These are phyloP conservation scores for Anniella stebbinsi DNA, from an alignment of 2,797 vertebrate genomes.

Conservation along the genomic window DNA sequence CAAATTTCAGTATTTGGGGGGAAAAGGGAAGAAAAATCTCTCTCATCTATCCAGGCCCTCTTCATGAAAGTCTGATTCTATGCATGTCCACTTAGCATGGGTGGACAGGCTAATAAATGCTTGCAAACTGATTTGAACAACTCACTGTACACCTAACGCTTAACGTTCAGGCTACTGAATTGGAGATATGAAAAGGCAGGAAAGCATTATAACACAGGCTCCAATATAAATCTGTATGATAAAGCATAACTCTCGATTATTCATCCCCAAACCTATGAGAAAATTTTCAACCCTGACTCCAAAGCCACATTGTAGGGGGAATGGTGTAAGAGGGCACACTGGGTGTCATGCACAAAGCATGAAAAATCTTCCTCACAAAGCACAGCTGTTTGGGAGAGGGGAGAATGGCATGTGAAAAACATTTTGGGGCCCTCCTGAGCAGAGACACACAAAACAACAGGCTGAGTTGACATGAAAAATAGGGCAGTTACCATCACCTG, in stretches of 20 bases:
- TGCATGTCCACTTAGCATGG: not conserved
- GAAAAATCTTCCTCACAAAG: not conserved
- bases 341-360: not conserved
- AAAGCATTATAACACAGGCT: not conserved
- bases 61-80: too few species aligned
- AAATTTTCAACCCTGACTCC: not conserved
- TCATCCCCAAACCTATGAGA: not conserved
- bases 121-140: not conserved
- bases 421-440: not conserved
- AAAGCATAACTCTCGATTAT: not conserved
- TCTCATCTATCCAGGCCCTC: too few species aligned
- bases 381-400: not conserved
- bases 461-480: slow-evolving; percentile 54
- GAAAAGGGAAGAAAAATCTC: too few species aligned
- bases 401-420: not conserved
- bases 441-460: not conserved
- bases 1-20: not conserved
- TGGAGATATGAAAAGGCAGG: not conserved
- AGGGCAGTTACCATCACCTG: slow-evolving; percentile 67
- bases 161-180: not conserved
- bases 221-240: not conserved
- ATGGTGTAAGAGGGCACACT: not conserved
- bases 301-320: not conserved
- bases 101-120: not conserved
- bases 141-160: not conserved